A percentile compares a stretch with the other conserved stretches of the same genome.
Evolutionary conservation across 2,888 invertebrate species (phyloP).

Genomic region (Callosobruchus maculatus): DNA sequence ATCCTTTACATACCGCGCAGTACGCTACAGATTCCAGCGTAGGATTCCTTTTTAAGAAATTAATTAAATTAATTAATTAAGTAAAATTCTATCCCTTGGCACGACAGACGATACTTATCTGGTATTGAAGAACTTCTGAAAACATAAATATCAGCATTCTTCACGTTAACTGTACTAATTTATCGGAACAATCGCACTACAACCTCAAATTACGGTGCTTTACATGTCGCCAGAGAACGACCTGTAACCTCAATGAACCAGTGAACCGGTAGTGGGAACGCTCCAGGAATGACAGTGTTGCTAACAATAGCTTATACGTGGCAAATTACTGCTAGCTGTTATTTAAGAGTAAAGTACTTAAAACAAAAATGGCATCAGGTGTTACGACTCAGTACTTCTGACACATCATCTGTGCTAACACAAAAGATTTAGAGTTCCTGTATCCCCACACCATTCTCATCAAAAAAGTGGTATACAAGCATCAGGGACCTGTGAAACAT

Average conservation of each 20-base stretch:
- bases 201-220: not conserved
- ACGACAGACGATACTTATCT: not conserved
- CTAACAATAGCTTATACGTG: not conserved
- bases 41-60: not conserved
- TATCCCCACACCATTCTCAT: too few species aligned
- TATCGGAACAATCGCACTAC: not conserved
- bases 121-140: not conserved
- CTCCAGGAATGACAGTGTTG: not conserved
- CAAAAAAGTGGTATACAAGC: too few species aligned
- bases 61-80: not conserved
- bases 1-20: not conserved
- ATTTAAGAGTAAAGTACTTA: too few species aligned
- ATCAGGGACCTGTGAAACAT: too few species aligned
- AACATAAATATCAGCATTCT: not conserved
- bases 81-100: not conserved
- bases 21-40: not conserved
- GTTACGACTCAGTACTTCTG: too few species aligned
- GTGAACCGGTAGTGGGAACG: not conserved
- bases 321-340: too few species aligned
- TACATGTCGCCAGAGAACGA: not conserved
- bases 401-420: too few species aligned
- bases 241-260: not conserved
- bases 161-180: not conserved
- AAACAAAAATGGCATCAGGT: too few species aligned
- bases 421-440: too few species aligned